Percentiles rank a stretch among this genome's conserved stretches.
These are phyloP conservation scores for Eristalis intricaria DNA, from an alignment of 2,888 invertebrate genomes.

Conservation along the genomic window DNA sequence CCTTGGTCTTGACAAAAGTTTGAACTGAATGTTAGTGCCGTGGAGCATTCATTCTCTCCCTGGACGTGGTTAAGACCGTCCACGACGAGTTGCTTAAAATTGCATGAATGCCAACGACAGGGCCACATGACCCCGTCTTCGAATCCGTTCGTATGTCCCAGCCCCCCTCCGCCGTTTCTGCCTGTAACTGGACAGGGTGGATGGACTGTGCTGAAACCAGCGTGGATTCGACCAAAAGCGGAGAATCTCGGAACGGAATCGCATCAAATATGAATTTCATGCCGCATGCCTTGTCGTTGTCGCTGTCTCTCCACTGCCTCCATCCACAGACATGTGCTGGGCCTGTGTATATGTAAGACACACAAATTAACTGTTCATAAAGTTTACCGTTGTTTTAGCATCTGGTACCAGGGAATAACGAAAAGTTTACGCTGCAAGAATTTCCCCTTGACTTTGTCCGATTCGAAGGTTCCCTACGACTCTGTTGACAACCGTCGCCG, in stretches of 20 bases:
- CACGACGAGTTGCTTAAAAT: constrained; percentile 57
- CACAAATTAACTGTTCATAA: constrained; percentile 70
- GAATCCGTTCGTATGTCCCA: not conserved
- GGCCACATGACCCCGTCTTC: constrained; percentile 1
- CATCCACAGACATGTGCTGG: not conserved
- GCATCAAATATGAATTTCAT: constrained; percentile 71
- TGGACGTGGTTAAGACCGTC: constrained; percentile 36
- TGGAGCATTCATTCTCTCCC: constrained; percentile 31
- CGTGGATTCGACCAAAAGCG: constrained; percentile 45
- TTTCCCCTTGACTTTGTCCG: constrained; percentile 54
- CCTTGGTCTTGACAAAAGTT: constrained; percentile 25
- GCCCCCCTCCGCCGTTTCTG: not conserved
- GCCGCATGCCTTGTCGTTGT: constrained; percentile 37
- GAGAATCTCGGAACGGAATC: constrained; percentile 53
- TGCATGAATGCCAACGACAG: constrained; percentile 61
- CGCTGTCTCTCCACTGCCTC: not conserved
- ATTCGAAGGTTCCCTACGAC: not conserved
- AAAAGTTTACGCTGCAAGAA: constrained; percentile 47
- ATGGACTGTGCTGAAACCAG: not conserved
- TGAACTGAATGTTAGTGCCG: constrained; percentile 47
- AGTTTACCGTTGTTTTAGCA: constrained; percentile 69
- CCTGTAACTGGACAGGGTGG: not conserved
- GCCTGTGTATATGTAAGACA: constrained; percentile 26
- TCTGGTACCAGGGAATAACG: constrained; percentile 43
- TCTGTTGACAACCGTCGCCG: not conserved